Percentiles rank a stretch among this genome's conserved stretches.
Evolutionary conservation across 2,797 vertebrate species (phyloP).

Genomic region (Sarcoramphus papa): DNA sequence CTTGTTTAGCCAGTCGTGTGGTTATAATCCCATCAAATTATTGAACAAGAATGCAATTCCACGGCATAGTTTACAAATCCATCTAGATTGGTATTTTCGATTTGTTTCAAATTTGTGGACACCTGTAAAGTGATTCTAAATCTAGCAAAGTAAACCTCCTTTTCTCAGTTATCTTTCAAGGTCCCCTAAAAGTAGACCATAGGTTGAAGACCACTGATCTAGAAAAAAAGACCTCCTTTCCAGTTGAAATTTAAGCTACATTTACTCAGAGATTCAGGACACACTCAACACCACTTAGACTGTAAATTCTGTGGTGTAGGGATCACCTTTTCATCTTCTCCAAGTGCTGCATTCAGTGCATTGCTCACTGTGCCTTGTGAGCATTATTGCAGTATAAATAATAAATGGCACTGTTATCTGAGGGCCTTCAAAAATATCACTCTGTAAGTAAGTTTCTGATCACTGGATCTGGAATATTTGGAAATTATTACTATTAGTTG

Average conservation of each 20-base stretch:
- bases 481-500: neutral
- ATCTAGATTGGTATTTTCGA: neutral
- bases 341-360: neutral
- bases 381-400: neutral
- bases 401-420: neutral
- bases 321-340: neutral
- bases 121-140: neutral
- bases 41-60: neutral
- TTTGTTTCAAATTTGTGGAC: neutral
- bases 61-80: neutral
- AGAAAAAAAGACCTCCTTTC: neutral
- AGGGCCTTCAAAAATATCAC: neutral
- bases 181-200: neutral
- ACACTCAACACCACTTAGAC: neutral
- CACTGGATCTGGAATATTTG: neutral
- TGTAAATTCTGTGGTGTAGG: neutral
- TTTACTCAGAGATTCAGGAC: neutral
- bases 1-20: neutral
- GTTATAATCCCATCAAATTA: neutral
- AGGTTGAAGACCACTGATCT: neutral
- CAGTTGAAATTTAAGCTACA: neutral
- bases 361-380: neutral
- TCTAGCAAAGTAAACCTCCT: neutral
- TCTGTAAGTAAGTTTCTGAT: neutral
- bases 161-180: neutral